Evolutionary conservation across 1,140 invertebrate species (phyloP), one percentile per base, ranked within the genome.

Genomic region (Drosophila guanche): DNA sequence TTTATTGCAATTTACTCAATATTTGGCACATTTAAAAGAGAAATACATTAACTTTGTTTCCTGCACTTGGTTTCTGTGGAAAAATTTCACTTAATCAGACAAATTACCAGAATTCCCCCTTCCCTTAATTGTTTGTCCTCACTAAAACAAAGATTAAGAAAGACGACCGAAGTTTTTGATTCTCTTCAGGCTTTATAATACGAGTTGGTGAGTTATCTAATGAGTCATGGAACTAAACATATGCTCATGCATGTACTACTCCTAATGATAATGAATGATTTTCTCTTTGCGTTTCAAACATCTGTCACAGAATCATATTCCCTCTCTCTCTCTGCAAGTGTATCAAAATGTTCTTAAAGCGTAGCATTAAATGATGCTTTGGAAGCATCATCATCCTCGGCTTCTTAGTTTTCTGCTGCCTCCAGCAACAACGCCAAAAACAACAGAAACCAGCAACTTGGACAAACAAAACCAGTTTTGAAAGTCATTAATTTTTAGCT

Each of bases 81-180:
- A 86, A 86, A 80, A 85, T 86, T 88, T 77, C 83, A 85, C 74
- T 88, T 85, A 88, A 86, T 85, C 83, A 88, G 74, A 69, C 83
- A 86, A 86, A 85, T 81, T 85, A 86, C 77, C 78, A 78, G 33
- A 83, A 57, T 37, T 10, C 33, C 33, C 10, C 10, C 33, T 12
- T 12, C 33, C 10, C 33, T 37, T 37, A 37, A 12, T 12, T 1
- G 3, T 12, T 12, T 4, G 1, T 10, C 10, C 33, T 12, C 3
- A 37, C 33, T 33, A 33, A 33, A 33, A 33, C 29, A 33, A 33
- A 10, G 29, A 10, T 33, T 33, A 33, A 33, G 29, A 3, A 33
- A 33, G 8, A 3, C 8, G 29, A 8, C 0, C 8, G 7, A 33
- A 10, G 29, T 8, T 33, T 37, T 37, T 37, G 33, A 37, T 12